A percentile compares a stretch with the other conserved stretches of the same genome.
Evolutionary conservation across 1,140 invertebrate genomes (phyloP).

Genomic region (Plectrocnemia conspersa): DNA sequence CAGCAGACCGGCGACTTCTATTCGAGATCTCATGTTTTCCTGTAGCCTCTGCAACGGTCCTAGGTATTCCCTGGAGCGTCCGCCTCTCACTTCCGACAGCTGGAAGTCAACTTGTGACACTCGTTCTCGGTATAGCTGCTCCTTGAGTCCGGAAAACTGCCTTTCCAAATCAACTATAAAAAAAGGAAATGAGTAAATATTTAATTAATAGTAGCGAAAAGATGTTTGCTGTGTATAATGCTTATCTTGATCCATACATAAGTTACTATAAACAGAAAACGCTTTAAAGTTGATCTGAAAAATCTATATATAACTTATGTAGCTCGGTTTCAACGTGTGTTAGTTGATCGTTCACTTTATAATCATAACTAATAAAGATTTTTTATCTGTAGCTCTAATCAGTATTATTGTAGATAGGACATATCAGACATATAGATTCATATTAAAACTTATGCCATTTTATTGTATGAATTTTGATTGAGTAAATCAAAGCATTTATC

Average conservation of each 20-base stretch:
- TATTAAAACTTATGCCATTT: too few species aligned
- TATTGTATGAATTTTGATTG: too few species aligned
- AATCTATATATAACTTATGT: too few species aligned
- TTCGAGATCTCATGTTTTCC: constrained; percentile 80
- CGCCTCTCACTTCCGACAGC: constrained; percentile 77
- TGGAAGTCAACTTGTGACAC: constrained; percentile 75
- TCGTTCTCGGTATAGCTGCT: constrained; percentile 85
- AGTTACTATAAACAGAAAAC: too few species aligned
- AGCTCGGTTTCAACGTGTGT: too few species aligned
- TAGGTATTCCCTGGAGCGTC: constrained; percentile 82
- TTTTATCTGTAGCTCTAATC: too few species aligned
- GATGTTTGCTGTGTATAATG: too few species aligned
- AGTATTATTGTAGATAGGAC: too few species aligned
- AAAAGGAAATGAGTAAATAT: not conserved
- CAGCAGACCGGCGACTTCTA: constrained; percentile 85
- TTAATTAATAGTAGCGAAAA: not conserved
- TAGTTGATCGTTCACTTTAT: not conserved
- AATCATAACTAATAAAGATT: not conserved
- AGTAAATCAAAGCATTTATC: too few species aligned
- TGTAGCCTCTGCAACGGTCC: constrained; percentile 77
- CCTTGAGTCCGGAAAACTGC: constrained; percentile 80
- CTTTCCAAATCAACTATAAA: constrained; percentile 72
- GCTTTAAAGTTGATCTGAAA: too few species aligned
- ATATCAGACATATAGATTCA: too few species aligned
- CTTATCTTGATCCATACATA: not conserved